Base-by-base conservation (phyloP, 2,113 vertebrate species). In the Ia io region DNA sequence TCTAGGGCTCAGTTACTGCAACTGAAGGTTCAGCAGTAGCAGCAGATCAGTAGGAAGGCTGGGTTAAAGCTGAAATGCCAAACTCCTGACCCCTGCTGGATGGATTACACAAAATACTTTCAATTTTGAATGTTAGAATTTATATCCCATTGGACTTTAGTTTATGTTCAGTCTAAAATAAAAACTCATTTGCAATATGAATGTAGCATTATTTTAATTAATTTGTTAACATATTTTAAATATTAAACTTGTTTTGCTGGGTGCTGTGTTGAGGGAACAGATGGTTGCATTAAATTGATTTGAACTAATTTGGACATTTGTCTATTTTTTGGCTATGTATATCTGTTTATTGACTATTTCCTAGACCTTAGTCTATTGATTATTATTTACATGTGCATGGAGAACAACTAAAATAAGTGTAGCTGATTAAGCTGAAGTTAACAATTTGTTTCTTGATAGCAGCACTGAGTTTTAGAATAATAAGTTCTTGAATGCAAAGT, bases 241-340 rank as follows among this genome's bases (percentile, higher is more conserved):
- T 37, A 37, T 85, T 63, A 78, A 51, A 65, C 10, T 44, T 11
- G 23, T 84, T 65, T 84, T 85, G 30, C 9, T 84, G 5, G 44
- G 4, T 71, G 51, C 40, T 35, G 0, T 78, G 30, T 51, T 71
- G 61, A 12, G 69, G 30, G 51, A 70, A 32, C 20, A 95, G 56
- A 71, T 94, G 63, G 59, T 84, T 61, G 16, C 84, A 47, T 95
- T 93, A 56, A 93, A n/a, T 79, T 84, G 32, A 89, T 20, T 84
- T 79, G 53, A 25, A 37, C 30, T 73, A 22, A 63, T 89, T 93
- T 73, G 71, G 14, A 84, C 18, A 56, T 51, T 84, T 56, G 18
- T 37, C 23, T 73, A 0, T 44, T 70, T 74, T 74, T 74, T 47
- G 73, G 13, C 28, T 74, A 18, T 32, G 5, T 32, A 32, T 47